Conservation (phyloP, 2,113 vertebrate species). For the Galemys pyrenaicus region DNA sequence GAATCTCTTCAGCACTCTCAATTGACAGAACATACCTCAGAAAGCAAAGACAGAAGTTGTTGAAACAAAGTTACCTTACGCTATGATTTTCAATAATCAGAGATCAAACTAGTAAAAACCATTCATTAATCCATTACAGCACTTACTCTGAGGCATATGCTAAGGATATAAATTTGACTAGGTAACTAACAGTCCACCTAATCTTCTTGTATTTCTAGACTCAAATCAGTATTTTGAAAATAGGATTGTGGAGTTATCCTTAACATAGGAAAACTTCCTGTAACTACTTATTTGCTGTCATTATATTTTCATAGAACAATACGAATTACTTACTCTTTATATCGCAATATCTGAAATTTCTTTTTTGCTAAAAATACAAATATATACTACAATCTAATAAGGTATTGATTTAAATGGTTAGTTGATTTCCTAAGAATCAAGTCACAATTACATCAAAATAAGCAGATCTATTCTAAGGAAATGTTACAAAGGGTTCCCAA, state of each 20-base stretch:
- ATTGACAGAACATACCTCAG: conserved; percentile 95
- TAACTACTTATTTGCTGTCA: neutral
- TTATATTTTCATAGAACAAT: neutral
- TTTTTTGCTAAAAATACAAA: conserved; percentile 17
- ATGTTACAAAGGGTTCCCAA: neutral
- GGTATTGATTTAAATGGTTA: neutral
- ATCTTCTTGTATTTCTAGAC: conserved; percentile 20
- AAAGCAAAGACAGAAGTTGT: neutral
- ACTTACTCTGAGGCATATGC: neutral
- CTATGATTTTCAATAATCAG: conserved; percentile 33
- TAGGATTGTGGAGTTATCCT: neutral
- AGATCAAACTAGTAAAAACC: conserved; percentile 25
- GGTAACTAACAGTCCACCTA: neutral
- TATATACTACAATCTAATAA: neutral
- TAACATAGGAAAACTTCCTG: neutral
- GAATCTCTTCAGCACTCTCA: conserved; percentile 92
- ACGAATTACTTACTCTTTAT: neutral
- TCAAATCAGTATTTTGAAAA: conserved; percentile 7
- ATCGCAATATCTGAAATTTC: conserved; percentile 12
- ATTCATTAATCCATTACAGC: neutral
- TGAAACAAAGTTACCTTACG: conserved; percentile 46
- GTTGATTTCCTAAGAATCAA: neutral
- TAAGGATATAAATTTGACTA: conserved; percentile 22
- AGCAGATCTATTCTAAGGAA: neutral
- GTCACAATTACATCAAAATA: conserved; percentile 13